These are phyloP conservation scores for Palythoa caribaeorum DNA, from an alignment of 92 coral and sea anemone species.

Conservation along the genomic window DNA sequence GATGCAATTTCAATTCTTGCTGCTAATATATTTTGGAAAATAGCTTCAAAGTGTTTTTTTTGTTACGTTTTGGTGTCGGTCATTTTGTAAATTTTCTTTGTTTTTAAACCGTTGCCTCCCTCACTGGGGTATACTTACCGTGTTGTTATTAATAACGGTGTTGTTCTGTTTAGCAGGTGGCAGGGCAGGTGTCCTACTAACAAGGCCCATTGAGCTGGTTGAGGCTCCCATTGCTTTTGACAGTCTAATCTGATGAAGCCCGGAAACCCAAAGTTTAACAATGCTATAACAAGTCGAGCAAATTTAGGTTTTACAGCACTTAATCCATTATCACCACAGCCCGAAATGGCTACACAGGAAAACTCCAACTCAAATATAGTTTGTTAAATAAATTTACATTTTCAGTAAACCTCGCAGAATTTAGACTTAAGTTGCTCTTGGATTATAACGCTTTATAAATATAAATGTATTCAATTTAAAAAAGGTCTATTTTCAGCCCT, in stretches of 20 bases:
- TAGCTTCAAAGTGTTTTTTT: neutral
- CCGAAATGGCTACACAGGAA: neutral
- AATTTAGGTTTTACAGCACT: neutral
- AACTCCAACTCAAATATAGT: neutral
- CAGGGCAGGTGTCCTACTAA: slow-evolving; percentile 89
- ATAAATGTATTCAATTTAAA: no score
- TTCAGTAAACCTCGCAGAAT: no score
- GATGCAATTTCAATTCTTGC: no score
- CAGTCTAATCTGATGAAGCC: neutral
- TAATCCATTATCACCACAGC: neutral
- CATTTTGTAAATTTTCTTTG: neutral
- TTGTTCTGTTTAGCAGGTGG: slow-evolving; percentile 87
- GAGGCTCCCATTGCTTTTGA: slow-evolving; percentile 77
- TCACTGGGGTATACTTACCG: slow-evolving; percentile 54
- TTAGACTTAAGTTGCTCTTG: no score
- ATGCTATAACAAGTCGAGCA: neutral
- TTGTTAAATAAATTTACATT: neutral
- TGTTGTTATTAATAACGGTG: slow-evolving; percentile 54
- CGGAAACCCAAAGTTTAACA: neutral
- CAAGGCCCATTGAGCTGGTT: slow-evolving; percentile 84
- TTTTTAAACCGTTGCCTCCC: neutral
- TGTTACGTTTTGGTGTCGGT: neutral
- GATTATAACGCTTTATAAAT: no score
- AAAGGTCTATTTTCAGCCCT: no score
- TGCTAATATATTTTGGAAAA: no score